Evolutionary conservation across 2,888 invertebrate genomes (phyloP).

Genomic region (Tetheella fluctuosa): DNA sequence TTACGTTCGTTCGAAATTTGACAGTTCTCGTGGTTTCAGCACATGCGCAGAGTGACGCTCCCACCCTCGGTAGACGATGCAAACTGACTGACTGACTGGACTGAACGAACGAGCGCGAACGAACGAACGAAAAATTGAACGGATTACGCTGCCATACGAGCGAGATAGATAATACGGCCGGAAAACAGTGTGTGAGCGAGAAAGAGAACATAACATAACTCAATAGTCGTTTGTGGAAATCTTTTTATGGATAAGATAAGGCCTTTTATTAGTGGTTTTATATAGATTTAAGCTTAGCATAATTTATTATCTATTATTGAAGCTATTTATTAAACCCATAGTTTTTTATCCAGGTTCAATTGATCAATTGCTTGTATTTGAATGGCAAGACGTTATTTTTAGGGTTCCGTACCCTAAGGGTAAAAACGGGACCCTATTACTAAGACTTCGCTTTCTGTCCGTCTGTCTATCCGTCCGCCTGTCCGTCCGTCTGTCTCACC

Average conservation of each 20-base stretch:
- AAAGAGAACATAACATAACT: constrained; percentile 22
- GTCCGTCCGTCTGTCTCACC: too few species aligned
- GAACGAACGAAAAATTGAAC: constrained; percentile 38
- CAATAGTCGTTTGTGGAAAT: constrained; percentile 25
- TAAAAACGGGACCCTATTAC: too few species aligned
- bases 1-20: constrained; percentile 71
- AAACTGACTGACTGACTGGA: constrained; percentile 57
- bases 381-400: too few species aligned
- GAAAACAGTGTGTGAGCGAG: constrained; percentile 28
- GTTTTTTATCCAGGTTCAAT: too few species aligned
- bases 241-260: constrained; percentile 33
- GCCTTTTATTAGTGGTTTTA: not conserved
- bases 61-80: constrained; percentile 57
- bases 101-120: constrained; percentile 33
- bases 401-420: too few species aligned
- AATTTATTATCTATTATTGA: too few species aligned
- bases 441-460: too few species aligned
- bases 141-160: constrained; percentile 20
- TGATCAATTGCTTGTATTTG: too few species aligned
- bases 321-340: not conserved
- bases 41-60: constrained; percentile 67
- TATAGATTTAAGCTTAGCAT: too few species aligned
- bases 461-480: too few species aligned
- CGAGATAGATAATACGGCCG: constrained; percentile 25
- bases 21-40: constrained; percentile 57